phyloP scores from a whole-genome alignment of 2,888 invertebrate genomes.

The Gerris lacustris region DNA sequence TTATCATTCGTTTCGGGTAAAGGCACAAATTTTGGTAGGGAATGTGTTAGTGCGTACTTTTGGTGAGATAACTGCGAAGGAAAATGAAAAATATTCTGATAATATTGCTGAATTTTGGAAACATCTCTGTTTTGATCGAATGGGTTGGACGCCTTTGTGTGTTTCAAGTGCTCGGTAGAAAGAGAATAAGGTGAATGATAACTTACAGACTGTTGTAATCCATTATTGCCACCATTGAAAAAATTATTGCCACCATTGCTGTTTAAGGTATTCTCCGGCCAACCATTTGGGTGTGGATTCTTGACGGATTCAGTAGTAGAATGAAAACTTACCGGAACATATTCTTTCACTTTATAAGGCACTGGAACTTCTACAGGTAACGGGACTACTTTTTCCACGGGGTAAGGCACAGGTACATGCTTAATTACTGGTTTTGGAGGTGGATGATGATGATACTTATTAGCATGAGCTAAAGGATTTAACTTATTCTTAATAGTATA shows the following conservation, averaged over 20 bases:
- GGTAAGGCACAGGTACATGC: conserved; percentile 11
- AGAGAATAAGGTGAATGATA: neutral
- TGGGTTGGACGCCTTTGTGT: neutral
- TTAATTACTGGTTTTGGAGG: neutral
- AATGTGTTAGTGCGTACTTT: neutral
- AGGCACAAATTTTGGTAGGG: neutral
- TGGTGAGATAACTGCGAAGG: neutral
- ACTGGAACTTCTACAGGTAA: conserved; percentile 3
- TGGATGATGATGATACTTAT: conserved; percentile 5
- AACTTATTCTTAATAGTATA: neutral
- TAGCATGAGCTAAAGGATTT: neutral
- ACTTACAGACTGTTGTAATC: neutral
- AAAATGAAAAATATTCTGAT: neutral
- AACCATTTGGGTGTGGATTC: neutral
- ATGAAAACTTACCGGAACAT: neutral
- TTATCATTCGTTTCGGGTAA: neutral
- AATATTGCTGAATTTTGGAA: neutral
- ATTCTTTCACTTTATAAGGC: conserved; percentile 3
- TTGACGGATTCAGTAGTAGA: neutral
- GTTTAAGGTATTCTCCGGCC: neutral
- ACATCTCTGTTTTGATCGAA: neutral
- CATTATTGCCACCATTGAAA: neutral
- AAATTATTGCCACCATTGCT: neutral
- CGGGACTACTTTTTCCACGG: conserved; percentile 13
- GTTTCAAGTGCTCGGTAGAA: neutral